Conservation (phyloP, 2,888 invertebrate genomes). For the Phyllotreta striolata region DNA sequence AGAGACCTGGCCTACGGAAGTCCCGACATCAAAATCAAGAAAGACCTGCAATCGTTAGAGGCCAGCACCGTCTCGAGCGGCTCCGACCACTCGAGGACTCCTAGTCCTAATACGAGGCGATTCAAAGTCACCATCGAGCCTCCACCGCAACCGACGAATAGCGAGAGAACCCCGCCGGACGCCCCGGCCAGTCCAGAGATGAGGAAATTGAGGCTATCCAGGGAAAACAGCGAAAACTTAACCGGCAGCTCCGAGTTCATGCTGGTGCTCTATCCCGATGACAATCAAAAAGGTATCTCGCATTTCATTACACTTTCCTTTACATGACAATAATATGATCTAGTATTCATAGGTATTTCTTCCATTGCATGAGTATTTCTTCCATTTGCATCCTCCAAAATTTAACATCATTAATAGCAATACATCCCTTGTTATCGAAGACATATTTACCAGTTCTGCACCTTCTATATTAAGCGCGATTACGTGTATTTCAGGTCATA, state of each 20-base stretch:
- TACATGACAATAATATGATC: too few species aligned
- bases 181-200: constrained; percentile 33
- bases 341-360: too few species aligned
- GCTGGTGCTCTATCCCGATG: constrained; percentile 70
- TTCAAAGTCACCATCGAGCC: constrained; percentile 41
- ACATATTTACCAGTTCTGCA: too few species aligned
- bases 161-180: constrained; percentile 13
- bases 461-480: too few species aligned
- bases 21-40: constrained; percentile 58
- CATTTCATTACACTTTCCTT: too few species aligned
- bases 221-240: constrained; percentile 60
- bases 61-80: constrained; percentile 32
- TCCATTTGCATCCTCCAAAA: too few species aligned
- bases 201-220: constrained; percentile 38
- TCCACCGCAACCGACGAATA: constrained; percentile 28
- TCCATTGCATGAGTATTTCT: too few species aligned
- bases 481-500: constrained; percentile 41
- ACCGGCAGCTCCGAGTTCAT: constrained; percentile 83
- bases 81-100: constrained; percentile 42
- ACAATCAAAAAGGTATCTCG: constrained; percentile 55
- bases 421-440: too few species aligned
- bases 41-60: constrained; percentile 33
- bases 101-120: constrained; percentile 38
- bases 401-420: too few species aligned
- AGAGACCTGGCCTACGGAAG: constrained; percentile 66